Evolutionary conservation across 2,797 vertebrate species (phyloP).

Genomic region (Taeniopygia guttata): DNA sequence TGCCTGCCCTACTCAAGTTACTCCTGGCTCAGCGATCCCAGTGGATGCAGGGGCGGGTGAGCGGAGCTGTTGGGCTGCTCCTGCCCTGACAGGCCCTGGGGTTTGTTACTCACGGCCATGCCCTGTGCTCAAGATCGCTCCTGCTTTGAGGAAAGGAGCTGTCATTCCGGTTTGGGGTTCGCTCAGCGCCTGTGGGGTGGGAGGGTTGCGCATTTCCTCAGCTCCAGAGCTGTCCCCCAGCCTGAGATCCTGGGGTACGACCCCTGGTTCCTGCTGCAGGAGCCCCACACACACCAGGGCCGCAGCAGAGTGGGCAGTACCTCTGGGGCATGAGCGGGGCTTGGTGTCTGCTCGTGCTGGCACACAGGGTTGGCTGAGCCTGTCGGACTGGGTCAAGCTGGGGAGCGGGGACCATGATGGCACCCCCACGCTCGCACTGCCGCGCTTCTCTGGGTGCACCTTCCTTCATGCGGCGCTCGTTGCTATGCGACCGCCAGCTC

Average conservation of each 20-base stretch:
- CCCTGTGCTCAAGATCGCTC: not conserved
- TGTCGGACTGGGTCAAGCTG: not conserved
- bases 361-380: not conserved
- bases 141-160: not conserved
- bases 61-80: not conserved
- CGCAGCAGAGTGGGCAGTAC: fast-evolving
- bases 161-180: slow-evolving; percentile 1
- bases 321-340: fast-evolving
- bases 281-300: not conserved
- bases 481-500: slow-evolving; percentile 63
- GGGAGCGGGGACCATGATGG: not conserved
- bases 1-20: not conserved
- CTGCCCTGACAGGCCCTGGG: slow-evolving; percentile 14
- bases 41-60: not conserved
- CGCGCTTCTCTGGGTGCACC: not conserved
- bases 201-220: not conserved
- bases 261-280: not conserved
- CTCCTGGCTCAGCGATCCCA: not conserved
- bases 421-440: not conserved
- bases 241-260: not conserved
- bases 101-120: slow-evolving; percentile 8
- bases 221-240: not conserved
- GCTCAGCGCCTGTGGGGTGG: not conserved
- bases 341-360: not conserved
- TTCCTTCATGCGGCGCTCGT: slow-evolving; percentile 29